These are phyloP conservation scores for Drosophila pseudotakahashii DNA, from an alignment of 2,888 invertebrate species.

Conservation along the genomic window DNA sequence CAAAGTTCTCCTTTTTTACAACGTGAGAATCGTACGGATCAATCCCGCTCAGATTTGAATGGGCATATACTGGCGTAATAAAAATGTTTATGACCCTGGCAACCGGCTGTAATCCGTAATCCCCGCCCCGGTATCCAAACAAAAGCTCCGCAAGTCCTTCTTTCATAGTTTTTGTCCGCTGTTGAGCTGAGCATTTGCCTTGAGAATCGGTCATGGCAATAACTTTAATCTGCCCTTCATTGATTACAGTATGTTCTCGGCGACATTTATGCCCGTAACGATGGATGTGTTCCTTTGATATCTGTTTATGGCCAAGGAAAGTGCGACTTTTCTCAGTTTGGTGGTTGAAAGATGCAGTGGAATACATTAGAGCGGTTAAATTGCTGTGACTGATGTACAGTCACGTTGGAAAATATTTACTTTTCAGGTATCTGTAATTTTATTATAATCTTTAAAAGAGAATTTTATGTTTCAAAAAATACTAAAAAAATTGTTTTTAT, in stretches of 20 bases:
- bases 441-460: not conserved
- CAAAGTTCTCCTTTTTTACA: conserved; percentile 39
- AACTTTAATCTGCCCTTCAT: conserved; percentile 36
- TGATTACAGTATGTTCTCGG: conserved; percentile 22
- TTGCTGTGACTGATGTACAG: not conserved
- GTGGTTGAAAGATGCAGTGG: not conserved
- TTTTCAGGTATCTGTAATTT: not conserved
- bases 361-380: not conserved
- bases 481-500: too few species aligned
- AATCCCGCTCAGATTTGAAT: conserved; percentile 36
- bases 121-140: conserved; percentile 23
- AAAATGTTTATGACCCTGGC: conserved; percentile 40
- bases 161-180: conserved; percentile 5
- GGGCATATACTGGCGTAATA: conserved; percentile 27
- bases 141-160: conserved; percentile 32
- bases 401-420: conserved; percentile 2
- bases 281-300: conserved; percentile 22
- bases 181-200: not conserved
- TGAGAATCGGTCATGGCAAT: conserved; percentile 36
- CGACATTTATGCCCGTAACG: conserved; percentile 23
- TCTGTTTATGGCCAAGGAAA: conserved; percentile 10
- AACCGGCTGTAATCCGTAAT: conserved; percentile 44
- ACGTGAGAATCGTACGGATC: conserved; percentile 49
- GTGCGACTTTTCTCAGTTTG: conserved; percentile 5
- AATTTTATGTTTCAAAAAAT: too few species aligned